Conservation (phyloP, 2,797 vertebrate genomes). For the Babyrousa celebensis region DNA sequence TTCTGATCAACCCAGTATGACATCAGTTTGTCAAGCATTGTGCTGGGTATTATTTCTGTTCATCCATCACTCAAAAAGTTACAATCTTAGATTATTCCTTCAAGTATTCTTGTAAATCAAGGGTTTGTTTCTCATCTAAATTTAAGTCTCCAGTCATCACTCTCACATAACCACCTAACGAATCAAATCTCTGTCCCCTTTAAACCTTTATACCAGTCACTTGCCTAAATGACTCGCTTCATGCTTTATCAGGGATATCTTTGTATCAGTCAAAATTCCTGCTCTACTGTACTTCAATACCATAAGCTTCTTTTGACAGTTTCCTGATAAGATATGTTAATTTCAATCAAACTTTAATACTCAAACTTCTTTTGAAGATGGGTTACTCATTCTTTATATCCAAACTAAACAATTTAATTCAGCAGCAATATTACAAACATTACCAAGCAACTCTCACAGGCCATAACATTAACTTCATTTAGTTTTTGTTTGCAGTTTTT, state of each 20-base stretch:
- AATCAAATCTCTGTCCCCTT: not conserved
- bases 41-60: not conserved
- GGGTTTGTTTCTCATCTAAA: slow-evolving; percentile 45
- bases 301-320: slow-evolving; percentile 14
- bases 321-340: slow-evolving; percentile 24
- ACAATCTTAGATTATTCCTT: slow-evolving; percentile 43
- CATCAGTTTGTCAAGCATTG: not conserved
- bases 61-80: not conserved
- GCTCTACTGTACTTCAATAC: not conserved
- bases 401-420: not conserved
- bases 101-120: slow-evolving; percentile 10
- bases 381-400: not conserved
- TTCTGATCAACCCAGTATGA: slow-evolving; percentile 41
- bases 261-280: slow-evolving; percentile 33
- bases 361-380: slow-evolving; percentile 20
- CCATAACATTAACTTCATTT: not conserved
- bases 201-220: not conserved
- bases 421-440: slow-evolving; percentile 49
- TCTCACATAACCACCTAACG: not conserved
- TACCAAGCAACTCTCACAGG: not conserved
- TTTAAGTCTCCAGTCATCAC: not conserved
- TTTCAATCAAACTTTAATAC: slow-evolving; percentile 61
- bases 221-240: not conserved
- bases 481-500: not conserved
- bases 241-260: not conserved